Conservation (phyloP, 2,797 vertebrate species). For the Sebastes miniatus region DNA sequence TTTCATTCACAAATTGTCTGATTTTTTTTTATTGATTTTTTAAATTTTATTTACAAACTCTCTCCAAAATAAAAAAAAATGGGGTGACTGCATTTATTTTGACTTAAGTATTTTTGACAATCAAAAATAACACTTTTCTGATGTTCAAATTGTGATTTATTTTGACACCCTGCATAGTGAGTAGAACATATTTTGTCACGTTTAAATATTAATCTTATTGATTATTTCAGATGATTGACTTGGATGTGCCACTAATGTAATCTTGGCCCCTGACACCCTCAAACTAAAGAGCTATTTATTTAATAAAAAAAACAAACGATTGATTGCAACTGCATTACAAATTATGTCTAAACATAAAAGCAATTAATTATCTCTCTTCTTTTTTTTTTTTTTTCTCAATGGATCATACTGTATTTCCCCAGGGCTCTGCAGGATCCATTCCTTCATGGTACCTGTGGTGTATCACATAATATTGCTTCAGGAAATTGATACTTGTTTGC, state of each 20-base stretch:
- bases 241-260: background rate
- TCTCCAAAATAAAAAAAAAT: background rate
- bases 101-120: background rate
- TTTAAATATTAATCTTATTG: constrained; percentile 1
- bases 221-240: constrained; percentile 15
- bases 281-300: background rate
- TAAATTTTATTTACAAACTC: background rate
- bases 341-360: background rate
- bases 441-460: background rate
- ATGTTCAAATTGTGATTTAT: background rate
- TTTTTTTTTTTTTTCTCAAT: background rate
- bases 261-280: background rate
- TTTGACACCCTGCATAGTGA: background rate
- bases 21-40: too few species aligned
- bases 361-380: background rate
- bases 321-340: background rate
- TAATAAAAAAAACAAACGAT: background rate
- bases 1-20: background rate
- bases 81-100: background rate
- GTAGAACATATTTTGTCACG: constrained; percentile 6
- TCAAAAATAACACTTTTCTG: background rate
- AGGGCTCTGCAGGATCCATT: background rate
- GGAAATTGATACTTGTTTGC: background rate
- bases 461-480: background rate
- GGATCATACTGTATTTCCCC: background rate